phyloP scores from a whole-genome alignment of 92 coral and sea anemone species.

The Zoanthus gigantus region DNA sequence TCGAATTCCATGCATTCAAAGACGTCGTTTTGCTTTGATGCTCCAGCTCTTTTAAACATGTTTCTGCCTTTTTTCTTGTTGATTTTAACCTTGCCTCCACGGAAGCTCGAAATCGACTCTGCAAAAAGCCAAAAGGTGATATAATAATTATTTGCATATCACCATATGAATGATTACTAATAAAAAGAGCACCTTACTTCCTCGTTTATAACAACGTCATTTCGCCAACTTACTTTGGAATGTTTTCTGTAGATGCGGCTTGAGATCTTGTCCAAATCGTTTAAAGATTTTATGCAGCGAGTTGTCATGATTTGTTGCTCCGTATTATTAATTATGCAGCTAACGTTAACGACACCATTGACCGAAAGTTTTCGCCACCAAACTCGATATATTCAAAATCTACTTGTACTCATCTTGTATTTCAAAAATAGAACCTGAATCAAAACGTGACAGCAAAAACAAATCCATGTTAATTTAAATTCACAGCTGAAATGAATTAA shows the following conservation, averaged over 20 bases:
- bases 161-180: background rate
- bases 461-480: background rate
- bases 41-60: conserved; percentile 50
- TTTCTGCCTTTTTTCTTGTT: conserved; percentile 67
- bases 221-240: conserved; percentile 49
- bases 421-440: background rate
- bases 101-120: conserved; percentile 74
- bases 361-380: background rate
- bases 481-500: background rate
- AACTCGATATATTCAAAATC: background rate
- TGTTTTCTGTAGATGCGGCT: conserved; percentile 74
- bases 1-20: background rate
- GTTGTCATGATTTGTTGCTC: conserved; percentile 75
- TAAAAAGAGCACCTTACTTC: background rate
- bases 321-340: background rate
- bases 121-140: background rate
- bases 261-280: conserved; percentile 84
- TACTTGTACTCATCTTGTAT: background rate
- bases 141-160: background rate
- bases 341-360: no score
- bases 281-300: conserved; percentile 82
- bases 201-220: background rate
- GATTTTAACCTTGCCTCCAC: conserved; percentile 78
- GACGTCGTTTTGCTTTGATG: background rate
- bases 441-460: background rate